A percentile compares a stretch with the other conserved stretches of the same genome.
phyloP scores from a whole-genome alignment of 2,888 invertebrate species.

The Caenorhabditis sp. region DNA sequence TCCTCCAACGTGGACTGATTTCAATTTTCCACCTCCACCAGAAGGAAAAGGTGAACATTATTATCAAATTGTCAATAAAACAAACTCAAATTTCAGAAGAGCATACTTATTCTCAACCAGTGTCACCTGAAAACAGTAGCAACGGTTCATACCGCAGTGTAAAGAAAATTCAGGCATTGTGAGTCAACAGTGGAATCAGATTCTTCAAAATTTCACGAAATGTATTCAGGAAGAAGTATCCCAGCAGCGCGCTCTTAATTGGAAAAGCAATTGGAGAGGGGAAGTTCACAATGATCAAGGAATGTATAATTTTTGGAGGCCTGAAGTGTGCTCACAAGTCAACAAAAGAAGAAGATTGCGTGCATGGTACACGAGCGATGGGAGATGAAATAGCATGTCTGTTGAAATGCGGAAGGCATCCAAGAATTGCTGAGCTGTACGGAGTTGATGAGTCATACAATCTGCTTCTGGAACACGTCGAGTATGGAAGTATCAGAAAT shows the following conservation, averaged over 20 bases:
- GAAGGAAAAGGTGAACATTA: slow-evolving; percentile 29
- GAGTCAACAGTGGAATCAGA: not conserved
- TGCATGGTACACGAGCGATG: slow-evolving; percentile 72
- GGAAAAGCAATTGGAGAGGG: slow-evolving; percentile 77
- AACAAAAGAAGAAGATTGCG: slow-evolving; percentile 66
- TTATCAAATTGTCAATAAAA: not conserved
- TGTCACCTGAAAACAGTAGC: slow-evolving; percentile 55
- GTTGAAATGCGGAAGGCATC: slow-evolving; percentile 68
- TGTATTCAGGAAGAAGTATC: slow-evolving; percentile 54
- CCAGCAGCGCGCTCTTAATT: slow-evolving; percentile 56
- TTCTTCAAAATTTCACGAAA: not conserved
- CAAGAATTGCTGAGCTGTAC: slow-evolving; percentile 64
- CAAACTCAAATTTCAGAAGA: slow-evolving; percentile 34
- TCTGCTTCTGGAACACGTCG: slow-evolving; percentile 70
- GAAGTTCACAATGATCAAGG: slow-evolving; percentile 76
- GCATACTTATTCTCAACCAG: slow-evolving; percentile 54
- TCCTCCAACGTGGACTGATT: slow-evolving; percentile 73
- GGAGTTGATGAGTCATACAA: slow-evolving; percentile 69
- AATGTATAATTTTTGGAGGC: slow-evolving; percentile 66
- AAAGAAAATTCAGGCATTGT: slow-evolving; percentile 34
- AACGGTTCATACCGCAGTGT: slow-evolving; percentile 49
- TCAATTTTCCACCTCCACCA: slow-evolving; percentile 80
- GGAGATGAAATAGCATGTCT: slow-evolving; percentile 71
- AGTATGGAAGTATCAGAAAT: slow-evolving; percentile 64
- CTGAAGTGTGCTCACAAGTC: slow-evolving; percentile 67